Evolutionary conservation across 2,797 vertebrate species (phyloP), one percentile per base, ranked within the genome.

Genomic region (Lagocephalus sceleratus): DNA sequence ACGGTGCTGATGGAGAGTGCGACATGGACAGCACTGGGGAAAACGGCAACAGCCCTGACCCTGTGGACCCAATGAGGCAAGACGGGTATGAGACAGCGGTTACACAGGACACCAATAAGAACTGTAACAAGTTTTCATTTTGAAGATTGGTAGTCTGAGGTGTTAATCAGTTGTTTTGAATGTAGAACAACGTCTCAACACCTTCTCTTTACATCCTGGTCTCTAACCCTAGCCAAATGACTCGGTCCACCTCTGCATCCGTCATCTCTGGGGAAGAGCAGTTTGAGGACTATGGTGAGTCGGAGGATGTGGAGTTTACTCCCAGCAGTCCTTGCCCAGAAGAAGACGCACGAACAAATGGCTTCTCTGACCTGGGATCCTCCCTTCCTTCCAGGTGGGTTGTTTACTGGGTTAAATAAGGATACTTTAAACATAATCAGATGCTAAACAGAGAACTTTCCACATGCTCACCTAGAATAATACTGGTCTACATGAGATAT

Each of bases 271-370:
- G 79, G 10, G 96, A 99, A 88, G 96, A 98, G 68, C 96, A 99
- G 84, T 99, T 98, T 72, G 96, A 98, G 87, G 96, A 98, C 85
- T 98, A 99, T 0, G 96, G 96, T 14, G 96, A 97, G 76, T 93
- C 92, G 2, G 94, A 95, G 11, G 96, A 98, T 9, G 91, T 90
- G 60, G 96, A 98, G 63, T 95, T 92, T 66, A 91, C 87, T 66
- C 93, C 95, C 73, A 92, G 93, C 88, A 97, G 95, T 76, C 94
- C 94, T 15, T 94, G 93, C 48, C 93, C 92, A 0, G 94, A 95
- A 6, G 94, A 97, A 10, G 95, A 98, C 73, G 86, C 88, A 20
- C 90, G 91, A 63, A 94, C 91, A 57, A 95, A 95, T 12, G 89
- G 90, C 54, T 94, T 91, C 87, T 97, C 95, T 3, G 94, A 97